Conservation (phyloP, 2,888 invertebrate species). For the Epinotia brunnichana region DNA sequence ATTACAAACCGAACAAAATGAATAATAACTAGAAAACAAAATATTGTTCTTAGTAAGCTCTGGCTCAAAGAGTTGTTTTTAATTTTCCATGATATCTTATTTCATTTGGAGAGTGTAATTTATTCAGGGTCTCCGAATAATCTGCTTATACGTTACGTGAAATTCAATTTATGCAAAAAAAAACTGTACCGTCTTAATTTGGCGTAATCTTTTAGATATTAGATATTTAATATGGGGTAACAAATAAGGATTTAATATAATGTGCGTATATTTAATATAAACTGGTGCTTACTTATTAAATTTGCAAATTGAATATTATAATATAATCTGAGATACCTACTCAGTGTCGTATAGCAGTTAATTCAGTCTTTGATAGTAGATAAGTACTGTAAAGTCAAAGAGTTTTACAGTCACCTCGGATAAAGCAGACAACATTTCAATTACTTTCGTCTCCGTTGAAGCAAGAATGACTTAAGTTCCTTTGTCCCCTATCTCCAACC, state of each 20-base stretch:
- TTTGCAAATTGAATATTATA: no score
- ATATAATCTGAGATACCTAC: no score
- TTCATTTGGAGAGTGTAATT: slow-evolving; percentile 12
- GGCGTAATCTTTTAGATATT: background rate
- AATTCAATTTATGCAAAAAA: slow-evolving; percentile 13
- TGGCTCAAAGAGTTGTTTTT: slow-evolving; percentile 9
- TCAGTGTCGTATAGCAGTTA: no score
- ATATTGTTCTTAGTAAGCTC: background rate
- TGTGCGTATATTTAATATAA: no score
- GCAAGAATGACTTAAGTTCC: no score
- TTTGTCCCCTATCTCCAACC: no score
- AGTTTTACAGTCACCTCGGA: no score
- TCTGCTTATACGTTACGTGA: slow-evolving; percentile 13
- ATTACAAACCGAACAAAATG: background rate
- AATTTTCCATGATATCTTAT: slow-evolving; percentile 18
- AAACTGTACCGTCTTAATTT: background rate
- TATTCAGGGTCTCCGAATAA: background rate
- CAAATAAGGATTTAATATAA: background rate
- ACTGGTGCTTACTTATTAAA: no score
- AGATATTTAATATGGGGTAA: background rate
- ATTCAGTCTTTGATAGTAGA: no score
- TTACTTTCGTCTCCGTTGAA: no score
- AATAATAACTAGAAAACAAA: background rate
- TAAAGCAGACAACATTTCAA: no score
- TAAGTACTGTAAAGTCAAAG: no score